Conservation (phyloP, 2,113 vertebrate genomes). For the Meriones unguiculatus region DNA sequence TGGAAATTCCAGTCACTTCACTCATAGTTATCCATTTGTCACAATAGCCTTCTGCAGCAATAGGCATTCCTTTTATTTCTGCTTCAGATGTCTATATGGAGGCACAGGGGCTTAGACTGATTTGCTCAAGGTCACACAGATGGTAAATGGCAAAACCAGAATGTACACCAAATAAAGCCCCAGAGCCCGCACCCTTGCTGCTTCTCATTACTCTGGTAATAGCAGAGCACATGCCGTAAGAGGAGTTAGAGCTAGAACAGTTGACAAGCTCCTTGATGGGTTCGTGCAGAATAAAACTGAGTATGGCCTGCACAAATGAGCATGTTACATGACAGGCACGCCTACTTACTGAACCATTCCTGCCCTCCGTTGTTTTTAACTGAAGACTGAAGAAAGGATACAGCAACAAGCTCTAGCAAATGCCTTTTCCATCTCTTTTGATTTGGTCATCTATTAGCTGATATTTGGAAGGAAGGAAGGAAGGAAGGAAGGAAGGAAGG, state of each 20-base stretch:
- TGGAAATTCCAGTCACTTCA: not conserved
- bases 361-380: not conserved
- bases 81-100: not conserved
- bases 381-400: not conserved
- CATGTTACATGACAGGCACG: not conserved
- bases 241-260: not conserved
- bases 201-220: not conserved
- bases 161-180: slow-evolving; percentile 27
- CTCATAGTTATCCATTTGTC: slow-evolving; percentile 1
- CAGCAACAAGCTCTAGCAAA: not conserved
- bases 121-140: slow-evolving; percentile 64
- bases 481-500: not conserved
- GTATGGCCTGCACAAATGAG: not conserved
- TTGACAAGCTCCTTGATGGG: not conserved
- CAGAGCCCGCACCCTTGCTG: not conserved
- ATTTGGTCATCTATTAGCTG: not conserved
- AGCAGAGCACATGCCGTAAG: not conserved
- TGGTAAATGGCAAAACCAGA: slow-evolving; percentile 58
- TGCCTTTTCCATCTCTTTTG: not conserved
- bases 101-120: slow-evolving; percentile 37
- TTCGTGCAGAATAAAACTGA: not conserved
- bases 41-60: not conserved
- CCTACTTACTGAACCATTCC: not conserved
- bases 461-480: too few species aligned
- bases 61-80: not conserved